These are phyloP conservation scores for Tribolium castaneum DNA, from an alignment of 1,140 invertebrate genomes.

Conservation along the genomic window DNA sequence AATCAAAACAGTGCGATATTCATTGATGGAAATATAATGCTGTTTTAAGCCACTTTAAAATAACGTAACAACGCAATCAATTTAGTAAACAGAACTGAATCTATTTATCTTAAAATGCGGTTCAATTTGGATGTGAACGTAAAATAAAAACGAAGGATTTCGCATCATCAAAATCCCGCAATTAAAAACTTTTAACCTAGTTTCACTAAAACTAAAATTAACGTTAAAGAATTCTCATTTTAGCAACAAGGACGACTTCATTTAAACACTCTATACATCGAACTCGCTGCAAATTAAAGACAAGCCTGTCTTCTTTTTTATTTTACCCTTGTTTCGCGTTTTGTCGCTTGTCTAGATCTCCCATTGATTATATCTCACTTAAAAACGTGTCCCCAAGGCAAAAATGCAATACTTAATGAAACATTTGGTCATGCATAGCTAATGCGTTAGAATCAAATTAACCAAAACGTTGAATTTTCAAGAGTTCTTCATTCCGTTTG, in stretches of 20 bases:
- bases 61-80: neutral
- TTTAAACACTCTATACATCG: neutral
- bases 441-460: neutral
- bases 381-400: neutral
- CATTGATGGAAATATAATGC: slow-evolving; percentile 1
- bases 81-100: neutral
- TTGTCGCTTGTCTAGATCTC: neutral
- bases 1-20: neutral
- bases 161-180: neutral
- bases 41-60: neutral
- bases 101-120: neutral
- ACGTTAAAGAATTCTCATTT: neutral
- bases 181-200: neutral
- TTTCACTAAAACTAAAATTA: neutral
- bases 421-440: neutral
- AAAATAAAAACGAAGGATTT: neutral
- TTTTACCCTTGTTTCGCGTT: slow-evolving; percentile 2
- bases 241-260: neutral
- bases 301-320: neutral
- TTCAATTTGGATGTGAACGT: neutral
- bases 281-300: neutral
- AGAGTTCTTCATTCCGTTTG: neutral
- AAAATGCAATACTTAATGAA: neutral
- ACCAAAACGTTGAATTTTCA: neutral
- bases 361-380: slow-evolving; percentile 11